Percentiles rank a stretch among this genome's conserved stretches.
Evolutionary conservation across 2,113 vertebrate species (phyloP).

Genomic region (Periophthalmus modestus): DNA sequence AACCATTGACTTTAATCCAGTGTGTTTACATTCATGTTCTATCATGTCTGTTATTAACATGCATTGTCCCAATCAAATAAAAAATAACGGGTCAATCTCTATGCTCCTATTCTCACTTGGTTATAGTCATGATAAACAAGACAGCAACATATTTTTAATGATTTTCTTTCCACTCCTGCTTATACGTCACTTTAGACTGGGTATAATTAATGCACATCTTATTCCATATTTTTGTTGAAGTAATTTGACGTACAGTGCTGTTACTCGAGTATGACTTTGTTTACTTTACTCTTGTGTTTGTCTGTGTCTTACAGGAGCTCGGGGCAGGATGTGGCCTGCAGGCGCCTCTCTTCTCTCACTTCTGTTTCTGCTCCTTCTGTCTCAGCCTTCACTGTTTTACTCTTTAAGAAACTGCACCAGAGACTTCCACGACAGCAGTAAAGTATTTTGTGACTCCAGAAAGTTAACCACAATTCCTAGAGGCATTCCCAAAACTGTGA

Average conservation of each 20-base stretch:
- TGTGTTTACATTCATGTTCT: no score
- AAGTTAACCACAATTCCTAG: constrained; percentile 16
- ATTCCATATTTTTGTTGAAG: no score
- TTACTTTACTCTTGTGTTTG: not conserved
- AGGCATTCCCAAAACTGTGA: constrained; percentile 22
- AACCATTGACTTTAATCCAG: no score
- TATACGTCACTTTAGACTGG: no score
- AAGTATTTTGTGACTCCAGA: not conserved
- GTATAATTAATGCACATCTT: no score
- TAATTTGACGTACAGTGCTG: not conserved
- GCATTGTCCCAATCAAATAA: no score
- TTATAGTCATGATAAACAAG: no score
- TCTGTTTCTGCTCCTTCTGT: constrained; percentile 16
- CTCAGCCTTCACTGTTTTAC: constrained; percentile 9
- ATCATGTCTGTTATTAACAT: no score
- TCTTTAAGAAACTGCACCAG: constrained; percentile 36
- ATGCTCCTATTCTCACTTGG: no score
- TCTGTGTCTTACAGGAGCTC: not conserved
- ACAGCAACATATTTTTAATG: no score
- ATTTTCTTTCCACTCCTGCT: no score
- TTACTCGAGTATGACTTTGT: not conserved
- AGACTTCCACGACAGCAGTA: not conserved
- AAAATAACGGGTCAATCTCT: no score
- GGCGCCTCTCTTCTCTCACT: not conserved
- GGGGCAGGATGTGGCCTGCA: not conserved